Percentiles rank a stretch among this genome's conserved stretches.
These are phyloP conservation scores for Ptychoptera albimana DNA, from an alignment of 2,888 invertebrate species.

Conservation along the genomic window DNA sequence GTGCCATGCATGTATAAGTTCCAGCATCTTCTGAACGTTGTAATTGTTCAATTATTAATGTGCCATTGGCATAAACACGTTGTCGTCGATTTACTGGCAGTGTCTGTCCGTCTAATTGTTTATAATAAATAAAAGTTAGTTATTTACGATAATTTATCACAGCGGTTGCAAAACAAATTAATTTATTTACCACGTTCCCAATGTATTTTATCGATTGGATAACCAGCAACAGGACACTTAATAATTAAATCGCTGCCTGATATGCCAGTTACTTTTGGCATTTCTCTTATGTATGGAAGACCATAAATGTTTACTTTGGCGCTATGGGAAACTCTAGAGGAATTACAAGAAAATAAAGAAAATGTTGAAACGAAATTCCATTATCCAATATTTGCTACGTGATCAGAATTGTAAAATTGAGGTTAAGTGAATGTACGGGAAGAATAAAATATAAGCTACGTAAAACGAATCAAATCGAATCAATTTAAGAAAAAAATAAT, in stretches of 20 bases:
- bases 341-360: conserved; percentile 6
- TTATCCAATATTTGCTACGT: too few relatives aligned
- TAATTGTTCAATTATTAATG: conserved; percentile 70
- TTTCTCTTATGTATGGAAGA: conserved; percentile 68
- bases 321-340: conserved; percentile 47
- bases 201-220: conserved; percentile 69
- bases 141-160: neutral
- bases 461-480: too few relatives aligned
- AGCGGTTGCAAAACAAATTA: neutral
- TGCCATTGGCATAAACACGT: conserved; percentile 72
- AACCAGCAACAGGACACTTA: conserved; percentile 81
- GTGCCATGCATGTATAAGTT: conserved; percentile 78
- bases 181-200: conserved; percentile 70
- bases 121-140: conserved; percentile 7
- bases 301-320: conserved; percentile 82
- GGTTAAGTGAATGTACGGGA: too few relatives aligned
- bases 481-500: too few relatives aligned
- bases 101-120: conserved; percentile 55
- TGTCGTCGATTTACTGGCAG: conserved; percentile 77
- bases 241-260: conserved; percentile 70
- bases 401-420: too few relatives aligned
- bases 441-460: too few relatives aligned
- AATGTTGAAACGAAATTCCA: neutral
- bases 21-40: conserved; percentile 76
- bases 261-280: conserved; percentile 77